Conservation (phyloP, 2,113 vertebrate species). For the Charina bottae region DNA sequence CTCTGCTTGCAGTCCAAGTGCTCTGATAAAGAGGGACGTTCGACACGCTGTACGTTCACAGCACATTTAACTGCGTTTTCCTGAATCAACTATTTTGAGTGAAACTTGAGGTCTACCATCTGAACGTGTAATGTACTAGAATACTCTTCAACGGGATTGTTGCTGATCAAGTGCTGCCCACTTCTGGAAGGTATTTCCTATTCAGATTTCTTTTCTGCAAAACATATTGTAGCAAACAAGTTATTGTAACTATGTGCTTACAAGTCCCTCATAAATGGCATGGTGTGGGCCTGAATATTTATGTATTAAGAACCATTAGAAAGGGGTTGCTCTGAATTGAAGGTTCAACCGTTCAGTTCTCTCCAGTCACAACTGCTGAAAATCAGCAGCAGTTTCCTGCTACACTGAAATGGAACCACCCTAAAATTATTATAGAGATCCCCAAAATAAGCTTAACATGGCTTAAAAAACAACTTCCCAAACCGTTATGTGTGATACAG, state of each 20-base stretch:
- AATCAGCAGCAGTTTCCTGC: not conserved
- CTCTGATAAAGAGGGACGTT: not conserved
- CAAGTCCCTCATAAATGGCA: not conserved
- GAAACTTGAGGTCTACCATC: constrained; percentile 32
- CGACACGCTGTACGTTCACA: not conserved
- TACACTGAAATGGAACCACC: not conserved
- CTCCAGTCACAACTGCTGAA: not conserved
- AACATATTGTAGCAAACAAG: constrained; percentile 63
- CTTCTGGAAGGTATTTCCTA: constrained; percentile 62
- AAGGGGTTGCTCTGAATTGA: not conserved
- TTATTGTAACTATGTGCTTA: constrained; percentile 26
- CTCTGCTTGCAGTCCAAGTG: not conserved
- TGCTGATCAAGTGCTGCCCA: constrained; percentile 63
- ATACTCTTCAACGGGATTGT: constrained; percentile 59
- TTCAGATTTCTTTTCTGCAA: constrained; percentile 78
- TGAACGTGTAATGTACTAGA: not conserved
- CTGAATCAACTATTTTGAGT: constrained; percentile 10
- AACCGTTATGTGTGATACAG: not conserved
- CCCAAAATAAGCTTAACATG: not conserved
- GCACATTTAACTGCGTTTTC: not conserved
- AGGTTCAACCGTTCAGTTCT: not conserved
- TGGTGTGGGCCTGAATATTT: not conserved
- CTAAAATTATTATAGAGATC: not conserved
- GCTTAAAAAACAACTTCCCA: not conserved
- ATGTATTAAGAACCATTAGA: not conserved